Evolutionary conservation across 2,888 invertebrate genomes (phyloP), one percentile per base, ranked within the genome.

Genomic region (Torymus texanus): DNA sequence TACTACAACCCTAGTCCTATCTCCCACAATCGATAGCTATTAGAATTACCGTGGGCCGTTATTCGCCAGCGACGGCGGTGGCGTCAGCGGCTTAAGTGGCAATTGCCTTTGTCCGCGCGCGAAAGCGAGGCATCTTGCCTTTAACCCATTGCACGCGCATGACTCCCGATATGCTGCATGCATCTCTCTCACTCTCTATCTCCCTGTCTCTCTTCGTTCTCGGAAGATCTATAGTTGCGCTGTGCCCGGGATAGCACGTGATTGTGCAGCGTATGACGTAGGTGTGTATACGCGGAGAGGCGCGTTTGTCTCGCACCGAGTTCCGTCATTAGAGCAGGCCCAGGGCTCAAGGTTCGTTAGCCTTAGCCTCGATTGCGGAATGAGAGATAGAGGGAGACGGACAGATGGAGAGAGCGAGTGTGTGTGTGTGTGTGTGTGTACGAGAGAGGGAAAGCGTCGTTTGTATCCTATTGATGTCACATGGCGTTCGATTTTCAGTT

Each of bases 21-120:
- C 56, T 41, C 67, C 56, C 24, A 71, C 55, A 76, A 76, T 76
- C 76, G 76, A 76, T 76, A 76, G 63, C 76, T 70, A 76, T 76
- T 76, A 70, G 63, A 76, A 71, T 70, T 63, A 76, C 70, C 21
- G 70, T 50, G 55, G 50, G 66, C 14, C 75, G 29, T 66, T 68
- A 61, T 75, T 68, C 59, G 16, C 21, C 56, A 13, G 53, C 73
- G 63, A 41, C 55, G 12, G 24, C 14, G n/a, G 18, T 24, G 11
- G 59, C 70, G 14, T 13, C 24, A 10, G 53, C 12, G 65, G 76
- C 70, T 76, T 56, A 70, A 76, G 76, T 71, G 76, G 76, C 70
- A 63, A 76, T 76, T 76, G 76, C 70, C 63, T 76, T 76, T 76
- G 76, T 70, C 70, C 59, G 59, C n/a, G 16, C 21, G 41, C 41